Evolutionary conservation across 2,113 vertebrate genomes (phyloP).

Genomic region (Malurus cyaneus): DNA sequence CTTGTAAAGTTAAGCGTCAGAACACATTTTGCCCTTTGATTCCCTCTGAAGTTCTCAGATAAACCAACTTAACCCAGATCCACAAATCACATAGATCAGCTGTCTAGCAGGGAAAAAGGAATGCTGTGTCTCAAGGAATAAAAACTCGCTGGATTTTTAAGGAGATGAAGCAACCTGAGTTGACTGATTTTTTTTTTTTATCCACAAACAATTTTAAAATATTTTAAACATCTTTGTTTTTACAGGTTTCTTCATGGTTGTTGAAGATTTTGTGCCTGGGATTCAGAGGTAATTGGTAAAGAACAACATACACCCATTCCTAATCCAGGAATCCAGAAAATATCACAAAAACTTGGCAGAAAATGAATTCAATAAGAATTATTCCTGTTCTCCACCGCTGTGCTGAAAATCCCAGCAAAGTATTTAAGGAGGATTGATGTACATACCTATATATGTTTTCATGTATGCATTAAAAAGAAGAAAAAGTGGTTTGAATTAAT

Average conservation of each 20-base stretch:
- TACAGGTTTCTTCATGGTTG: not conserved
- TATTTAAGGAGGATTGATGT: not conserved
- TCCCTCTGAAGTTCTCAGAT: constrained; percentile 27
- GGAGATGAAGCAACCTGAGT: not conserved
- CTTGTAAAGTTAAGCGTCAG: constrained; percentile 37
- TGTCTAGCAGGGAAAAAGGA: not conserved
- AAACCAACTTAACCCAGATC: constrained; percentile 20
- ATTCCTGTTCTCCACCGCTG: not conserved
- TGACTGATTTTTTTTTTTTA: not conserved
- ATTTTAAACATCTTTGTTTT: not conserved
- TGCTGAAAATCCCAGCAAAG: not conserved
- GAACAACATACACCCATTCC: accelerated
- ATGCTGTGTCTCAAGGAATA: not conserved
- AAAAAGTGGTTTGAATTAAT: not conserved
- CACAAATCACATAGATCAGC: not conserved
- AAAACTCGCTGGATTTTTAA: not conserved
- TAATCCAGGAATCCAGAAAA: not conserved
- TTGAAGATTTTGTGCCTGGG: not conserved
- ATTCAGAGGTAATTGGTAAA: not conserved
- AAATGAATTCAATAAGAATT: not conserved
- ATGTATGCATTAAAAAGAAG: not conserved
- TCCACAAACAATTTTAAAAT: not conserved
- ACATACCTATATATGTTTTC: not conserved
- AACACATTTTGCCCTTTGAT: constrained; percentile 51
- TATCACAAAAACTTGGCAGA: not conserved